Conservation (phyloP, 2,888 invertebrate species). For the Stegophylla sp. region DNA sequence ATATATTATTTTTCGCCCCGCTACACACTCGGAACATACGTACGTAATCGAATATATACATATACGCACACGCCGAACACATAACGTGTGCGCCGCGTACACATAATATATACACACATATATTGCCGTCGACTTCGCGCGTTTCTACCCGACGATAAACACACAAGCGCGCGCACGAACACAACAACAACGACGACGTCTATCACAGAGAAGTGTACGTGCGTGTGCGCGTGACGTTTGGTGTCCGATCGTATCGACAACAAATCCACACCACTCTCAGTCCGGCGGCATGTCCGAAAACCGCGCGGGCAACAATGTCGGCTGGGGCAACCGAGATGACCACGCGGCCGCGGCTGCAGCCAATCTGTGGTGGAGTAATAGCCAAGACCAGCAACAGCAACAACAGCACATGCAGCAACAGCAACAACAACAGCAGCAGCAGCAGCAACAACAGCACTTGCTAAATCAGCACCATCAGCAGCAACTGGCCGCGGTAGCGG, state of each 20-base stretch:
- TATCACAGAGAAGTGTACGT: too few species aligned
- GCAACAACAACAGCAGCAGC: slow-evolving; percentile 64
- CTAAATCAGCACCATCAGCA: slow-evolving; percentile 64
- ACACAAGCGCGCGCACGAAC: neutral
- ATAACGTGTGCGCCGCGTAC: slow-evolving; percentile 48
- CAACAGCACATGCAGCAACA: slow-evolving; percentile 63
- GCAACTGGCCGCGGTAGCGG: slow-evolving; percentile 64
- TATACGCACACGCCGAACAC: slow-evolving; percentile 40
- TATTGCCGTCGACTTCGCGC: neutral
- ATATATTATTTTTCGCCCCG: slow-evolving; percentile 47
- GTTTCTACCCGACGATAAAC: neutral
- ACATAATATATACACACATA: slow-evolving; percentile 9
- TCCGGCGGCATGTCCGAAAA: slow-evolving; percentile 61
- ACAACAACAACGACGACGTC: too few species aligned
- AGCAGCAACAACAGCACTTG: slow-evolving; percentile 62
- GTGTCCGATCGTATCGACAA: slow-evolving; percentile 42
- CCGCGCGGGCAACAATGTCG: slow-evolving; percentile 64
- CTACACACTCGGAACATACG: slow-evolving; percentile 32
- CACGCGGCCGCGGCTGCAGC: slow-evolving; percentile 65
- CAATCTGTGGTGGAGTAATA: slow-evolving; percentile 65
- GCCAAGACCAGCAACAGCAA: slow-evolving; percentile 63
- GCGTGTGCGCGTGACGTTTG: slow-evolving; percentile 51
- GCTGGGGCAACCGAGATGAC: slow-evolving; percentile 64
- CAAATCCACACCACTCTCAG: slow-evolving; percentile 31
- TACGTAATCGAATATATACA: slow-evolving; percentile 51